phyloP scores from a whole-genome alignment of 2,797 vertebrate genomes.

The Lerista edwardsae region DNA sequence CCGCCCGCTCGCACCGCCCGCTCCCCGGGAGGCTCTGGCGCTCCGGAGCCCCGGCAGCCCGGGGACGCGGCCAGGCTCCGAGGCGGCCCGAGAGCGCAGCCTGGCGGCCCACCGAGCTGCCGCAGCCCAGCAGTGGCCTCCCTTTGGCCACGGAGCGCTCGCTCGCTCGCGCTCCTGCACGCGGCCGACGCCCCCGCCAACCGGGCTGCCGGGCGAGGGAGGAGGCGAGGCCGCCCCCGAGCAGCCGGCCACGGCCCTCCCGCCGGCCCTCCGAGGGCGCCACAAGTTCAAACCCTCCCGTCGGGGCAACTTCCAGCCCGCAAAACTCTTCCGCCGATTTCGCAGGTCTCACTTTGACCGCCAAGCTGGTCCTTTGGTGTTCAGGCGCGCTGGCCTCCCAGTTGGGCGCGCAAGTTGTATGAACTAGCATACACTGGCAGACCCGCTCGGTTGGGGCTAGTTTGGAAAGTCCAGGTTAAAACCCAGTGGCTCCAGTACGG shows the following conservation, averaged over 20 bases:
- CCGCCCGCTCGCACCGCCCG: constrained; percentile 52
- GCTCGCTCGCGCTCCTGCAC: background rate
- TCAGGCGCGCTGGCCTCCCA: too few relatives aligned
- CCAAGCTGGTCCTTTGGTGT: too few relatives aligned
- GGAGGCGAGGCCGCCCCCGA: too few relatives aligned
- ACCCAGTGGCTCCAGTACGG: too few relatives aligned
- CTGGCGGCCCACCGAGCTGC: constrained; percentile 67
- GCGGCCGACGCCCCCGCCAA: constrained; percentile 46
- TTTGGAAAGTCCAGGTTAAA: too few relatives aligned
- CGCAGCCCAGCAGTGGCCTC: constrained; percentile 32
- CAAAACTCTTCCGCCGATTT: too few relatives aligned
- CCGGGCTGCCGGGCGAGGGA: background rate
- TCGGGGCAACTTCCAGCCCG: too few relatives aligned
- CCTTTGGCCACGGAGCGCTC: background rate
- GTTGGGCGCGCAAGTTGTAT: too few relatives aligned
- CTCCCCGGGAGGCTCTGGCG: constrained; percentile 68
- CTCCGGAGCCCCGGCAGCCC: constrained; percentile 54
- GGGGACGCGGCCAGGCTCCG: constrained; percentile 47
- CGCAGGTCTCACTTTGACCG: too few relatives aligned
- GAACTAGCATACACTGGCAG: too few relatives aligned
- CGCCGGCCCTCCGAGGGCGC: background rate
- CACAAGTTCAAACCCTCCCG: background rate
- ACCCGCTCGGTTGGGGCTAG: too few relatives aligned
- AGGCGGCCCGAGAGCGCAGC: constrained; percentile 75
- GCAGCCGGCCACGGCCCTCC: too few relatives aligned